These are phyloP conservation scores for Pachyuromys duprasi DNA, from an alignment of 2,797 vertebrate species.

Conservation along the genomic window DNA sequence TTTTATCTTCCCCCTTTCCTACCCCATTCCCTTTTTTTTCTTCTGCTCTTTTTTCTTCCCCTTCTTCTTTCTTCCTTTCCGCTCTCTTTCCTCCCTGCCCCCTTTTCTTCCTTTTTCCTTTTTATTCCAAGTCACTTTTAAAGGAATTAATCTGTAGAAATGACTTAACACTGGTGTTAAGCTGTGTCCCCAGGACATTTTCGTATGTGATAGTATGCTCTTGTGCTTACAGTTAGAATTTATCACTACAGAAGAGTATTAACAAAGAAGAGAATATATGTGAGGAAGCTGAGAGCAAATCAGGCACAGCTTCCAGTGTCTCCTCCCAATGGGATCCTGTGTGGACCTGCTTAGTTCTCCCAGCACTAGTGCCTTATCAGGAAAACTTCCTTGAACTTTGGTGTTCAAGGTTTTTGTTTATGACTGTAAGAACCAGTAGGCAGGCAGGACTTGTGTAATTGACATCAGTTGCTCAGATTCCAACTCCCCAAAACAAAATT, in stretches of 20 bases:
- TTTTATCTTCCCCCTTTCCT: no score
- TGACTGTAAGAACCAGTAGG: background rate
- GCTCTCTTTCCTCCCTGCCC: no score
- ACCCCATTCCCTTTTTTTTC: background rate
- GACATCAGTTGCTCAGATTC: background rate
- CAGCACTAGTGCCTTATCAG: no score
- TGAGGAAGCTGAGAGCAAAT: background rate
- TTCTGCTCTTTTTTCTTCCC: background rate
- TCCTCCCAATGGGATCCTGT: background rate
- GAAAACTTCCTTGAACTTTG: background rate
- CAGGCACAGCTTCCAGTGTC: background rate
- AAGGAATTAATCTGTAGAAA: background rate
- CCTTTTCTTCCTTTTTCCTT: no score
- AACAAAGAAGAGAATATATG: background rate
- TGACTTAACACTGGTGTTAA: background rate
- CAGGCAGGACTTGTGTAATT: no score
- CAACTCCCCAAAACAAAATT: background rate
- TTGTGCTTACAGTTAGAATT: background rate
- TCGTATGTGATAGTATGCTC: background rate
- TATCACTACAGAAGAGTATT: background rate
- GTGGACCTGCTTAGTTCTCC: background rate
- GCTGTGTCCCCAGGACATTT: background rate
- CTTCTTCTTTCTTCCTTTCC: no score
- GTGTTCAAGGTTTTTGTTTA: background rate
- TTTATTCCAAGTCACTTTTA: no score